These are phyloP conservation scores for Ptychadena robeensis DNA, from an alignment of 2,797 vertebrate species.

Conservation along the genomic window DNA sequence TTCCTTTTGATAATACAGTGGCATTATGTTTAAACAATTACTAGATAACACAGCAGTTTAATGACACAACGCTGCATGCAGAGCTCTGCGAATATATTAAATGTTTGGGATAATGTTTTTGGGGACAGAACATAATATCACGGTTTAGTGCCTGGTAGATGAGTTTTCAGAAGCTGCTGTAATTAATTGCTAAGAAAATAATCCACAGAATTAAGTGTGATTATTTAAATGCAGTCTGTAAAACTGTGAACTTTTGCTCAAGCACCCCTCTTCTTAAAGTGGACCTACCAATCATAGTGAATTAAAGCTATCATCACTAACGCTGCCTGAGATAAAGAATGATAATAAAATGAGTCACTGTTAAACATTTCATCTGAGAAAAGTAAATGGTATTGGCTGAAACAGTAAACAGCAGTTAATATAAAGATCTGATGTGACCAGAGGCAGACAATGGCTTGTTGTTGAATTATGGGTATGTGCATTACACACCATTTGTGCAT, in stretches of 20 bases:
- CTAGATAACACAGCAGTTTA: slow-evolving; percentile 77
- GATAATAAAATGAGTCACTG: no score
- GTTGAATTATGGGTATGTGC: no score
- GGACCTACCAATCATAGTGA: no score
- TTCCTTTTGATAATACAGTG: slow-evolving; percentile 82
- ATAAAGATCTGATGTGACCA: neutral
- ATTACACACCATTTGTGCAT: no score
- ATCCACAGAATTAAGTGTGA: neutral
- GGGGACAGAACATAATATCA: slow-evolving; percentile 53
- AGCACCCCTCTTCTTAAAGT: neutral
- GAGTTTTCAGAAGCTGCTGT: neutral
- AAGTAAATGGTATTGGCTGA: no score
- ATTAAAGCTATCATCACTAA: neutral
- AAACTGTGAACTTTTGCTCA: neutral
- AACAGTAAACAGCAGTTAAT: neutral
- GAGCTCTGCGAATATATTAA: slow-evolving; percentile 71
- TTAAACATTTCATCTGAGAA: neutral
- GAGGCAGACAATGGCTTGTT: no score
- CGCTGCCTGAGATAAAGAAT: no score
- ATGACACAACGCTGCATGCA: slow-evolving; percentile 76
- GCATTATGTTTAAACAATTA: slow-evolving; percentile 87
- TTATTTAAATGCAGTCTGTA: neutral
- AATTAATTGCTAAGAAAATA: slow-evolving; percentile 7
- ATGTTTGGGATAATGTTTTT: slow-evolving; percentile 62
- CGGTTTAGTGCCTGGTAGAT: neutral